Conservation (phyloP, 1,140 invertebrate genomes). For the Lucilia sericata region DNA sequence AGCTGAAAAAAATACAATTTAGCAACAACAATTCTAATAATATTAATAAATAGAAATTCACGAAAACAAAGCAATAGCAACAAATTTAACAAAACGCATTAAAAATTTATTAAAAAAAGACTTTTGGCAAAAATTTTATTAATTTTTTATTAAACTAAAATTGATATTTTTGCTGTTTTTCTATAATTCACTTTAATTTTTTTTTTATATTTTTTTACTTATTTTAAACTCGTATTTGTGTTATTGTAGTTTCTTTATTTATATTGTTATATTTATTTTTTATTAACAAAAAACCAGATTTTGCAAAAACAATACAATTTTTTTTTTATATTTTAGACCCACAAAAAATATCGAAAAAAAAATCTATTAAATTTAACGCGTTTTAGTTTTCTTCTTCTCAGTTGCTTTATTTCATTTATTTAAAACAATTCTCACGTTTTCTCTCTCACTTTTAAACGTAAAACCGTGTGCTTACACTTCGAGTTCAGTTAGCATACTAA, state of each 20-base stretch:
- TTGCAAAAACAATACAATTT: not conserved
- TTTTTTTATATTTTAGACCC: not conserved
- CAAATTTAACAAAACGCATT: not conserved
- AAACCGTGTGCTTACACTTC: not conserved
- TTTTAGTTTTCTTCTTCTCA: not conserved
- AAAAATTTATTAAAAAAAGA: not conserved
- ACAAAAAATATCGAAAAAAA: not conserved
- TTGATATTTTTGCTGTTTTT: not conserved
- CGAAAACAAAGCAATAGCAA: not conserved
- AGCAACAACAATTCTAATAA: not conserved
- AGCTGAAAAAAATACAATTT: no score
- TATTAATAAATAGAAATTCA: not conserved
- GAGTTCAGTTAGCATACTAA: constrained; percentile 32
- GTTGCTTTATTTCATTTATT: not conserved
- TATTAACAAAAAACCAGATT: constrained; percentile 5
- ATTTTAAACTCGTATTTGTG: not conserved
- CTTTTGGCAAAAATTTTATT: not conserved
- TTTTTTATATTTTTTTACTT: not conserved
- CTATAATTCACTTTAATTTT: not conserved
- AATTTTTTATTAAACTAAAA: not conserved
- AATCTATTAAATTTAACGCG: constrained; percentile 31
- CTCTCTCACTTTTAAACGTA: not conserved
- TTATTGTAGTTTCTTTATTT: constrained; percentile 1
- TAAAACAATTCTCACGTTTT: not conserved
- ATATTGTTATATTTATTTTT: no score